Percentiles rank a stretch among this genome's conserved stretches.
These are phyloP conservation scores for Campylomormyrus numenius DNA, from an alignment of 2,113 vertebrate genomes.

Conservation along the genomic window DNA sequence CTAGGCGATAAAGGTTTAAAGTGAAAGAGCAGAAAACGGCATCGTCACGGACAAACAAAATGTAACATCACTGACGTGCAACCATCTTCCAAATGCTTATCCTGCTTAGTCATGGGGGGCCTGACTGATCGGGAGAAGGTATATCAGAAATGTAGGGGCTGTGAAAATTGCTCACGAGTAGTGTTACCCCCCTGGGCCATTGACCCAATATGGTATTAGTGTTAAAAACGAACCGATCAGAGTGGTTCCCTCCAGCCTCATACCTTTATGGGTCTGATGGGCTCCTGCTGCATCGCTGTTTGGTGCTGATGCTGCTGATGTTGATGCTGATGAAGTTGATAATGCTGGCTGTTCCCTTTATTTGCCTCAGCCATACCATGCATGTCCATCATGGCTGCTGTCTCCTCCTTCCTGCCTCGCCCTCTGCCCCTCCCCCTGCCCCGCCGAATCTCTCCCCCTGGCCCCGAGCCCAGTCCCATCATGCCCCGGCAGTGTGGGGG, in stretches of 20 bases:
- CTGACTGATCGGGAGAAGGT: neutral
- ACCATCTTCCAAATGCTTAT: neutral
- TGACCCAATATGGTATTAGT: neutral
- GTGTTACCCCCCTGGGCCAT: neutral
- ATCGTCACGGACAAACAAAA: neutral
- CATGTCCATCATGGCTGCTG: slow-evolving; percentile 41
- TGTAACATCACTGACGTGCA: neutral
- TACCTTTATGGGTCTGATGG: slow-evolving; percentile 59
- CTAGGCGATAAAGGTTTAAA: slow-evolving; percentile 32
- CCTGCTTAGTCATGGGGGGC: neutral
- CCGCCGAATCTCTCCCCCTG: slow-evolving; percentile 42
- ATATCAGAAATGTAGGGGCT: neutral
- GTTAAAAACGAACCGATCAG: neutral
- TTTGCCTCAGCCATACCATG: slow-evolving; percentile 44
- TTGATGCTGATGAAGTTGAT: slow-evolving; percentile 39
- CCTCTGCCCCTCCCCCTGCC: slow-evolving; percentile 57
- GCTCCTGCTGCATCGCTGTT: slow-evolving; percentile 47
- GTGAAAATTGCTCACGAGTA: neutral
- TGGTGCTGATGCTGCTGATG: slow-evolving; percentile 41
- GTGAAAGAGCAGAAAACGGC: neutral
- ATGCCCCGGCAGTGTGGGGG: slow-evolving; percentile 55
- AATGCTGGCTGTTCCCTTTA: slow-evolving; percentile 50
- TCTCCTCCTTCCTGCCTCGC: slow-evolving; percentile 53
- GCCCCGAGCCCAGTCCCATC: slow-evolving; percentile 46
- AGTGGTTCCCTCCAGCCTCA: neutral